phyloP scores from a whole-genome alignment of 2,113 vertebrate species.

The Paradisaea rubra region DNA sequence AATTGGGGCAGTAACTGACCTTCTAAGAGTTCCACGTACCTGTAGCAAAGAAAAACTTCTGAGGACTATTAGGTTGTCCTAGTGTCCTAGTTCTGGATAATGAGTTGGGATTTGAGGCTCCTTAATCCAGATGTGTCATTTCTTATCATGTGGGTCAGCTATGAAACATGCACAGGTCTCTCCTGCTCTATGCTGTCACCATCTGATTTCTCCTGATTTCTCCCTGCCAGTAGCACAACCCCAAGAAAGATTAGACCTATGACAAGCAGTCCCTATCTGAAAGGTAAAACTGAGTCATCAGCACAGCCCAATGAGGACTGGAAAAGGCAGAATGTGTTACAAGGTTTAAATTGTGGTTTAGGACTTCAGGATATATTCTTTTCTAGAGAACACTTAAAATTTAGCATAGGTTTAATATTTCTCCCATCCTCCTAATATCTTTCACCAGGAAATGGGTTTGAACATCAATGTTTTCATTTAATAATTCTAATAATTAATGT shows the following conservation, averaged over 20 bases:
- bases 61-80: neutral
- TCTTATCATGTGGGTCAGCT: neutral
- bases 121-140: neutral
- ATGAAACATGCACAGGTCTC: neutral
- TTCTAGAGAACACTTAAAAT: neutral
- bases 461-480: neutral
- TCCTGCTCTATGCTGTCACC: neutral
- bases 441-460: neutral
- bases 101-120: neutral
- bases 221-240: neutral
- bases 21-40: neutral
- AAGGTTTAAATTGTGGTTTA: neutral
- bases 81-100: neutral
- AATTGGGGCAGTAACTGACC: neutral
- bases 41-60: neutral
- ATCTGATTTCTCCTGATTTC: neutral
- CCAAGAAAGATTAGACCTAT: neutral
- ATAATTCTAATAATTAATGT: neutral
- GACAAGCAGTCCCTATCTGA: neutral
- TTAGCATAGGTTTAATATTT: neutral
- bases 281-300: neutral
- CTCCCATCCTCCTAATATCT: neutral
- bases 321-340: neutral
- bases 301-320: neutral
- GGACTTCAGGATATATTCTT: neutral